Evolutionary conservation across 2,797 vertebrate genomes (phyloP), one percentile per base, ranked within the genome.

Genomic region (Adrianichthys oophorus): DNA sequence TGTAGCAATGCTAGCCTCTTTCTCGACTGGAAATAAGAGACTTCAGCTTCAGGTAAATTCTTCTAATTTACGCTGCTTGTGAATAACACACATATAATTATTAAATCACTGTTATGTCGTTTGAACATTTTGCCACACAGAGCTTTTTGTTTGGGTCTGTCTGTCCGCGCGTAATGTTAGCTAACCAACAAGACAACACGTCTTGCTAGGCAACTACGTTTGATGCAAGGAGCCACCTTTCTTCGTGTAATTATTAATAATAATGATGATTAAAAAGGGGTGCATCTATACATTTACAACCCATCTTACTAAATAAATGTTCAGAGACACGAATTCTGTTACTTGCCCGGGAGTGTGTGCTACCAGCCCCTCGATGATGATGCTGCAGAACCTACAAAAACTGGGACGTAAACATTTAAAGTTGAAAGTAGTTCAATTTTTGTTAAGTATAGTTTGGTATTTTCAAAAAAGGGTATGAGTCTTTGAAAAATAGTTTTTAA

Each of bases 21-120:
- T 62, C 10, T 77, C 43, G 48, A 49, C 7, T 67, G 68, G 64
- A 41, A 79, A 75, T 32, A 17, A 16, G 43, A 65, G 59, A 24
- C 68, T 62, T 80, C 59, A 24, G 40, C 40, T 62, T 57, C 56
- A 90, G 89, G 89, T 90, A 89, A 76, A 37, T 8, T 23, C 7
- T 7, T 5, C 14, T 37, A 32, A 0, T 26, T 46, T 51, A 4
- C 17, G 19, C 17, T 0, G 6, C 1, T 16, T 58, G 16, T 37
- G 8, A 1, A n/a, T 32, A 4, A 48, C 16, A 48, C 42, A 13
- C 2, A 4, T 19, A 37, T 37, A 37, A 12, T 12, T 2, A n/a
- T 0, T 2, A 7, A 17, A 0, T 45, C 14, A 42, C 6, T 29
- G 3, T 0, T 0, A 16, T 1, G 2, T 15, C 40, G 41, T 54